These are phyloP conservation scores for Mesocricetus auratus DNA, from an alignment of 2,113 vertebrate genomes.

Conservation along the genomic window DNA sequence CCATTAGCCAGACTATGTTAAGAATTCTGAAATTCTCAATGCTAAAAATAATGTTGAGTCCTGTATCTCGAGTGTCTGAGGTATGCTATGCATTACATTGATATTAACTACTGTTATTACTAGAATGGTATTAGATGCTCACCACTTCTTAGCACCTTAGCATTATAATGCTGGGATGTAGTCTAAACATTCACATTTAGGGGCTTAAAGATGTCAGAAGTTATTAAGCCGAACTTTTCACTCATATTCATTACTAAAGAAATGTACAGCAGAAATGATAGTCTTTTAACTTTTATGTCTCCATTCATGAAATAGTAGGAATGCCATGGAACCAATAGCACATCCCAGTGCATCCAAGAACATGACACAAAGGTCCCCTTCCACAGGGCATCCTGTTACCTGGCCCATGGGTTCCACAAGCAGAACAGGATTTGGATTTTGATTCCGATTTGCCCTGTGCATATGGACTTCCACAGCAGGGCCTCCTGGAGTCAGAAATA, in stretches of 20 bases:
- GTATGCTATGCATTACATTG: neutral
- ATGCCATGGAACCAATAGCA: neutral
- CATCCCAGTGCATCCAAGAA: neutral
- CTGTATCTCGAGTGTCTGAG: neutral
- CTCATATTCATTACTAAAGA: conserved; percentile 22
- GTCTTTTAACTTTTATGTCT: neutral
- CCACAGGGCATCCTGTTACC: too few relatives aligned
- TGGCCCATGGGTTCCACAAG: neutral
- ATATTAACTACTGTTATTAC: neutral
- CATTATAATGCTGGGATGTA: neutral
- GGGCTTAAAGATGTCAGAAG: conserved; percentile 23
- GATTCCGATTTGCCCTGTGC: neutral
- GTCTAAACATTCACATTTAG: neutral
- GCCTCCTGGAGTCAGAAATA: neutral
- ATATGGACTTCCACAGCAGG: neutral
- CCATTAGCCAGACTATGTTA: neutral
- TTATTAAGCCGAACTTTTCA: conserved; percentile 26
- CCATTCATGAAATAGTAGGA: neutral
- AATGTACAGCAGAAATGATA: neutral
- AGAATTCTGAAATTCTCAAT: neutral
- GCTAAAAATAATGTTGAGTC: conserved; percentile 27
- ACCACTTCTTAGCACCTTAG: neutral
- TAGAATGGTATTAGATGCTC: neutral
- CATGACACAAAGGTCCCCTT: too few relatives aligned
- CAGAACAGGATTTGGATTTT: neutral